Evolutionary conservation across 1,140 invertebrate genomes (phyloP), one percentile per base, ranked within the genome.

Genomic region (Maniola jurtina): DNA sequence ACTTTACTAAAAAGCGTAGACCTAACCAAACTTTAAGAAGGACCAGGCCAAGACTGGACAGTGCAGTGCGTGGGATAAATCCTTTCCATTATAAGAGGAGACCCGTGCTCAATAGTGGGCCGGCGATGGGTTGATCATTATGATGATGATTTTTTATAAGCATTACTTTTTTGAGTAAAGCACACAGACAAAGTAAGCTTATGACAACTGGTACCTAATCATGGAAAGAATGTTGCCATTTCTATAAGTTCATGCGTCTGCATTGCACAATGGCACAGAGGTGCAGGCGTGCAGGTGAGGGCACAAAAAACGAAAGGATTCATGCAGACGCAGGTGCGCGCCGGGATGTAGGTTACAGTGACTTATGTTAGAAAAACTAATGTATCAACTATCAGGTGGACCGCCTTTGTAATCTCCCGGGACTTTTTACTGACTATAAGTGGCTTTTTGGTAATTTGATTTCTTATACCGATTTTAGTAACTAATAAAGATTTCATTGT

Each of bases 261-360:
- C 61, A 65, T 86, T 85, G 81, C 80, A 85, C 81, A 88, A 88
- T 77, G 74, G 74, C 52, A 54, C 70, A 69, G 71, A 68, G 70
- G 66, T 70, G 55, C 70, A 69, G 71, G 68, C 68, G 66, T 70
- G 86, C 86, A 88, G 86, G 86, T 88, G 86, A 72, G 72, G 63
- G 70, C 57, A 76, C 77, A 83, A 86, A 88, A 89, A 87, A 84
- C 76, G 83, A 89, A 87, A 85, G 86, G 82, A 86, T 89, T 89
- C 81, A 73, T 77, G 79, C 83, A 86, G 81, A 73, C 78, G 79
- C 83, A 86, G 81, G 83, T 84, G 84, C 63, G 71, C 79, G 83
- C 78, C 66, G 75, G 81, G 83, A 86, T 84, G 81, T 88, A 71
- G 85, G 85, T 85, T 86, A 87, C 68, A 16, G 65, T 68, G 68